These are phyloP conservation scores for Leptonema lineaticorne DNA, from an alignment of 1,140 invertebrate genomes.

Conservation along the genomic window DNA sequence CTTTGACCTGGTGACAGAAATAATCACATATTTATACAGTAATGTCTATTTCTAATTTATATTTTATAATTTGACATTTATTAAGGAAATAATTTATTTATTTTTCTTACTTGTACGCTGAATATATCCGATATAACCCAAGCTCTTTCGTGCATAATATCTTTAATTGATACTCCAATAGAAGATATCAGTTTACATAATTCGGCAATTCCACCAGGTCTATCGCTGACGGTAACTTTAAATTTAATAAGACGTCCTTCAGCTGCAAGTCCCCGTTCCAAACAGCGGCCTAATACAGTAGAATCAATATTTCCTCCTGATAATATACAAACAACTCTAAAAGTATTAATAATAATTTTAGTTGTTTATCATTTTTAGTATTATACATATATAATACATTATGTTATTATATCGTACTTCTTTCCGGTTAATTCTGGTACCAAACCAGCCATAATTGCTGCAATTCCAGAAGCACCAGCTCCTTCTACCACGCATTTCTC, in stretches of 20 bases:
- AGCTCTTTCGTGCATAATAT: constrained; percentile 90
- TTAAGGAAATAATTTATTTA: constrained; percentile 3
- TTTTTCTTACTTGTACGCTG: constrained; percentile 64
- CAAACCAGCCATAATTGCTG: constrained; percentile 81
- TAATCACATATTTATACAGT: neutral
- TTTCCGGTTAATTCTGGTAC: constrained; percentile 83
- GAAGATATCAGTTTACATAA: constrained; percentile 73
- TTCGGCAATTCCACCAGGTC: constrained; percentile 85
- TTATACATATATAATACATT: neutral
- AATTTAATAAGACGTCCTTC: constrained; percentile 87
- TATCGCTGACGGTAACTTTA: constrained; percentile 81
- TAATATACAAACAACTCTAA: constrained; percentile 77
- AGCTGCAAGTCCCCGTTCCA: constrained; percentile 86
- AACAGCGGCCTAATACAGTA: constrained; percentile 81
- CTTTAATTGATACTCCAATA: constrained; percentile 88
- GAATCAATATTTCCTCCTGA: constrained; percentile 95
- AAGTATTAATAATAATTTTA: neutral
- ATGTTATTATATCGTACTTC: constrained; percentile 60
- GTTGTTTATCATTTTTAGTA: neutral
- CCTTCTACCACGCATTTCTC: constrained; percentile 95
- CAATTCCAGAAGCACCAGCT: constrained; percentile 84
- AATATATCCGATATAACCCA: constrained; percentile 90
- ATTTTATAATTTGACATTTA: neutral
- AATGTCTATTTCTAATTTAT: neutral
- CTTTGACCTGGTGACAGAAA: constrained; percentile 63